Evolutionary conservation across 2,888 invertebrate species (phyloP), one percentile per base, ranked within the genome.

Genomic region (Diarsia dahlii): DNA sequence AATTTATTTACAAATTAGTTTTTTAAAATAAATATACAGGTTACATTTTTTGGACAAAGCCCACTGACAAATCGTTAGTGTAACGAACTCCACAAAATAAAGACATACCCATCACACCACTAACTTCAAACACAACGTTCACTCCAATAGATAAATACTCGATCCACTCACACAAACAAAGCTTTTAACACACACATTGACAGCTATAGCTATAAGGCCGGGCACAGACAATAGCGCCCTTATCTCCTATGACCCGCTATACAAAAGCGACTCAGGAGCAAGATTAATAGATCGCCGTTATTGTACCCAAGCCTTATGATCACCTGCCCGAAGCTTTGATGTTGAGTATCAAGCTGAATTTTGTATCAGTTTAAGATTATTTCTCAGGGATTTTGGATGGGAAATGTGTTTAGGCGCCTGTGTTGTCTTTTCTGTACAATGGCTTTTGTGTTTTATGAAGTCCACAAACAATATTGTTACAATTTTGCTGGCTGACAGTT

Each of bases 201-300:
- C 84, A 76, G 76, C 69, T 56, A 70, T 84, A 81, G 78, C 45
- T 82, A 73, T 80, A 83, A 84, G 75, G 75, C 75, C 39, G 10
- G 52, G 84, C 56, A 10, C 72, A 85, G 76, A 85, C 85, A 85
- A 84, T 79, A 67, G 84, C 77, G 67, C 75, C 78, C 79, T 81
- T 82, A 84, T 86, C 86, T 79, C 74, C 66, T 72, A 54, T 78
- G 79, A 80, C 78, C 86, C 77, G 87, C 74, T 78, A 84, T 86
- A 87, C 86, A 86, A 86, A 86, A 79, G 83, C 78, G 72, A 54
- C 67, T 60, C 81, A 76, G 83, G 78, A 84, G 71, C 69, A 87
- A 85, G 87, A 86, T 86, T 86, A 86, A 86, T 86, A 83, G 86
- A 80, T 87, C 78, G 58, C 67, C 80, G 83, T 82, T 80, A 87